Evolutionary conservation across 2,888 invertebrate genomes (phyloP), one percentile per base, ranked within the genome.

Genomic region (Catocala fraxini): DNA sequence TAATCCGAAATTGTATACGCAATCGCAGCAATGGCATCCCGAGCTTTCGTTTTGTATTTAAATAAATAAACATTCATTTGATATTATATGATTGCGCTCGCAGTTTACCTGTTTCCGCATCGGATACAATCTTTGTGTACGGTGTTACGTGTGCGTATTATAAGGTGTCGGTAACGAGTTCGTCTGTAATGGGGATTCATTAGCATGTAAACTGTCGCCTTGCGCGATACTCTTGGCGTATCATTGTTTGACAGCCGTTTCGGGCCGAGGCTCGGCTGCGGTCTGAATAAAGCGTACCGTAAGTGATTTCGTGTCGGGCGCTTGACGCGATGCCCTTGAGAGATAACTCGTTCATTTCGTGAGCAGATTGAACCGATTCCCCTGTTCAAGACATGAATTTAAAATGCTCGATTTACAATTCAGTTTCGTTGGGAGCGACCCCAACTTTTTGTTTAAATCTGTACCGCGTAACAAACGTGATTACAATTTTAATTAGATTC

Each of bases 341-440:
- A 85, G 83, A 82, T 83, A 85, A 81, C 81, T 82, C 75, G 79
- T 81, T 82, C 82, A 80, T 84, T 84, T 79, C 76, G 73, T 72
- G 75, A 80, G 79, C 81, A 79, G 81, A 83, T 83, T 83, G 80
- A 79, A 83, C 73, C 77, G 70, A 78, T 82, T 80, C 70, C 71
- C 68, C 56, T 65, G 79, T 80, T 82, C 84, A 85, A 85, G 86
- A 84, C 79, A 71, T 81, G 85, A 86, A 87, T 86, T 83, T 82
- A 82, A 84, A 87, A 80, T 71, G 75, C 71, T 73, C 71, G 69
- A 81, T 85, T 84, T 80, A 79, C 77, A 81, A 82, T 84, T 83
- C 78, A 68, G 73, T 75, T 75, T 73, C 74, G 67, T 71, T 39
- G 35, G 51, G 34, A 73, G 68, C 72, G 73, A 73, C 59, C 75